These are phyloP conservation scores for Ailurus styani DNA, from an alignment of 2,113 vertebrate species.

Conservation along the genomic window DNA sequence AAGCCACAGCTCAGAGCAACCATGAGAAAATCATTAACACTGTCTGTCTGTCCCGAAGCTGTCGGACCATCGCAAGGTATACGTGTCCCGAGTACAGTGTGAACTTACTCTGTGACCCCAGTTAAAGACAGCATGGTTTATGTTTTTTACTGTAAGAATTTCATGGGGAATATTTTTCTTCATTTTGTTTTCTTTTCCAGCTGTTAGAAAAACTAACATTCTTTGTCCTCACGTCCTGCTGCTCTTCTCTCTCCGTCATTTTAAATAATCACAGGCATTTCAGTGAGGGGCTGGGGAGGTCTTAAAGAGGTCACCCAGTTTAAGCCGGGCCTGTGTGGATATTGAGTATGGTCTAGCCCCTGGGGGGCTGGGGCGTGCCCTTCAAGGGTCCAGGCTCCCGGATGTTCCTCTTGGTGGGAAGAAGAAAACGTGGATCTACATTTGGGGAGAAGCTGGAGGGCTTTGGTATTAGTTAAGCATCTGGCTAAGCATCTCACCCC, in stretches of 20 bases:
- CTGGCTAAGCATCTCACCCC: background rate
- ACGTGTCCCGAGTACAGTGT: background rate
- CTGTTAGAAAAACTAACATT: conserved; percentile 42
- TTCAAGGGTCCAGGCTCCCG: background rate
- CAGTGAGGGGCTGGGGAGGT: background rate
- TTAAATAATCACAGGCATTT: conserved; percentile 28
- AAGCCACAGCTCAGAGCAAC: conserved; percentile 67
- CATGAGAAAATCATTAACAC: conserved; percentile 77
- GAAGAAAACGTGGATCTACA: background rate
- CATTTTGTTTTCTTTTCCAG: conserved; percentile 64
- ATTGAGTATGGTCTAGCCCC: background rate
- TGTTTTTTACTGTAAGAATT: conserved; percentile 62
- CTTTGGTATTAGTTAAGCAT: background rate
- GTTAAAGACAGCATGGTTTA: conserved; percentile 37
- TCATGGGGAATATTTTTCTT: conserved; percentile 52
- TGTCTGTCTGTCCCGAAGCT: conserved; percentile 34
- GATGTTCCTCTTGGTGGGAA: background rate
- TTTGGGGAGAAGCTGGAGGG: background rate
- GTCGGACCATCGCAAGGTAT: background rate
- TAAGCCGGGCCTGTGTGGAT: background rate
- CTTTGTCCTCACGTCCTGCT: background rate
- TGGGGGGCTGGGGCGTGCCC: accelerated
- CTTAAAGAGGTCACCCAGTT: background rate
- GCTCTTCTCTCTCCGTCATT: background rate
- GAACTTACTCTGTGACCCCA: conserved; percentile 10